Conservation (phyloP, 1,140 invertebrate genomes). For the Apis florea region DNA sequence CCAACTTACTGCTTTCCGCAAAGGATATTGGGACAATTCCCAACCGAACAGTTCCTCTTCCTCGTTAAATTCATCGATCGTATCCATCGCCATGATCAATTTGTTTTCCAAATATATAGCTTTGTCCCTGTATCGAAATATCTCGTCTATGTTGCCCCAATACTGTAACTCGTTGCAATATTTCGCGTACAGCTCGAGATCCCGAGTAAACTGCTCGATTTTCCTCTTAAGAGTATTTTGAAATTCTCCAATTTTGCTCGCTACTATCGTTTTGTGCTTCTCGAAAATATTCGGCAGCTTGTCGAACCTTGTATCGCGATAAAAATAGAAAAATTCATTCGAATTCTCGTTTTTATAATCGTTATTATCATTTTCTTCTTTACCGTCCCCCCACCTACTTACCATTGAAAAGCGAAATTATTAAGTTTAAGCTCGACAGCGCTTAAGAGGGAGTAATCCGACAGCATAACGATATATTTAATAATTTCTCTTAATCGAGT, state of each 20-base stretch:
- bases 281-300: conserved; percentile 90
- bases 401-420: conserved; percentile 92
- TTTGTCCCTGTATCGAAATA: conserved; percentile 92
- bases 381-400: neutral
- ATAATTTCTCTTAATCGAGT: conserved; percentile 85
- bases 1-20: conserved; percentile 83
- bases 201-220: conserved; percentile 88
- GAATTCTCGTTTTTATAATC: no score
- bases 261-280: conserved; percentile 89
- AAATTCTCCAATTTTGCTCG: conserved; percentile 92
- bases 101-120: conserved; percentile 87
- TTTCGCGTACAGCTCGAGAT: conserved; percentile 89
- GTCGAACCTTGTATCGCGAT: conserved; percentile 79
- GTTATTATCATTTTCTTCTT: neutral
- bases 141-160: conserved; percentile 93
- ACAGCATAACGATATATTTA: conserved; percentile 87
- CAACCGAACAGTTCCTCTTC: conserved; percentile 95
- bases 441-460: conserved; percentile 89
- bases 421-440: conserved; percentile 93
- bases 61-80: conserved; percentile 94
- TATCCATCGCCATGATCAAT: conserved; percentile 86
- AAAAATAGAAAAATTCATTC: neutral
- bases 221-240: conserved; percentile 88
- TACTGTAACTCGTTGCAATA: conserved; percentile 93
- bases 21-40: conserved; percentile 93